phyloP scores from a whole-genome alignment of 2,888 invertebrate species.

The Anagyrus pseudococci region DNA sequence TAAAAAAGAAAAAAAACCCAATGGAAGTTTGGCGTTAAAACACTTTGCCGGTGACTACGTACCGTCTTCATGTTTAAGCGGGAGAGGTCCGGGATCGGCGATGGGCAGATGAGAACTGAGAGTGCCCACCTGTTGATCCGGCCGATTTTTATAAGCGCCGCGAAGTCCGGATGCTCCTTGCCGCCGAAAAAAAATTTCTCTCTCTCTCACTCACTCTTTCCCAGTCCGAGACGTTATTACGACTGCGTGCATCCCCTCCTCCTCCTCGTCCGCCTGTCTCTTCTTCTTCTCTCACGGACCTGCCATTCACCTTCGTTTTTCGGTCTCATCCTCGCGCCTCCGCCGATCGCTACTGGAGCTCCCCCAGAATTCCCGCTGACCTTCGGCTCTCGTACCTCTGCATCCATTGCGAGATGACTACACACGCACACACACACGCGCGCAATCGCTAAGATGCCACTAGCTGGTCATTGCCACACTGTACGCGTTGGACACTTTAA shows the following conservation, averaged over 20 bases:
- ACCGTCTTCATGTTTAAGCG: constrained; percentile 23
- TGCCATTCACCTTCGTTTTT: not conserved
- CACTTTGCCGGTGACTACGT: constrained; percentile 5
- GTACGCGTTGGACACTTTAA: no score
- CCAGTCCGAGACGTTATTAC: no score
- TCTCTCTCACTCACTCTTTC: no score
- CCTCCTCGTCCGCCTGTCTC: not conserved
- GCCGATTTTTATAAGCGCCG: constrained; percentile 19
- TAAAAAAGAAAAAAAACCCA: no score
- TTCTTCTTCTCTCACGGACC: no score
- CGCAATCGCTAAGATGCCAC: no score
- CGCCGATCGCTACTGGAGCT: no score
- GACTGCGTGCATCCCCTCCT: not conserved
- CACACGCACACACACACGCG: no score
- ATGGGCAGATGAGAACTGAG: constrained; percentile 8
- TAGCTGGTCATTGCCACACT: no score
- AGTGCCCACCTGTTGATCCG: not conserved
- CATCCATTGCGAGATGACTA: no score
- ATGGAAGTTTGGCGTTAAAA: not conserved
- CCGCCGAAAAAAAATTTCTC: not conserved
- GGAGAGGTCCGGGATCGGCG: constrained; percentile 6
- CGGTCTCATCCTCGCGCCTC: not conserved
- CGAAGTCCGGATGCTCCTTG: constrained; percentile 1
- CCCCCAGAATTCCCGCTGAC: not conserved
- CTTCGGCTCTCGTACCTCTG: not conserved